Base-by-base conservation (phyloP, 2,888 invertebrate genomes). In the Plutella xylostella region DNA sequence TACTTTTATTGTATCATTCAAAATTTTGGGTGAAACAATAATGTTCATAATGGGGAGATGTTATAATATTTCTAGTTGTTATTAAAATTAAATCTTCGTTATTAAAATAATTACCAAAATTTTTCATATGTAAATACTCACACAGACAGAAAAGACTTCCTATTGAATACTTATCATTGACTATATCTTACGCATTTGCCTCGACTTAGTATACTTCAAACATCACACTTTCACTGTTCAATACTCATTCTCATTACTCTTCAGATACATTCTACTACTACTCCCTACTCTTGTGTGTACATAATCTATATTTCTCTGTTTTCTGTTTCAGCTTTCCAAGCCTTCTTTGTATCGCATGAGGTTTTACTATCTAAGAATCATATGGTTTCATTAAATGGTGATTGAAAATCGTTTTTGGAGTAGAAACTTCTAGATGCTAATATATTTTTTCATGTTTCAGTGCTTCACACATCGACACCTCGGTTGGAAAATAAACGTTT, bases 401-500 rank as follows among this genome's bases (percentile, higher is more conserved):
- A 6, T 39, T 9, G 22, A 3, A 3, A 39, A 22, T 15, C 11
- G 9, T 28, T 28, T 12, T 28, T 28, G 6, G n/a, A 28, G 7
- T 28, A 3, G 4, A 12, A 6, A 12, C 11, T 28, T 28, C 6
- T 28, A 34, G 39, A 25, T 42, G 19, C 38, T 46, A 45, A 49
- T 18, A 37, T 45, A 39, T 43, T 37, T 6, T 46, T 45, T 54
- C 50, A 56, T 57, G 55, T 85, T 85, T 47, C 85, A 97, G 92
- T 97, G 97, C 71, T 97, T 91, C 86, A 92, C 94, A 4, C 96
- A 96, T 72, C 92, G 96, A 51, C 90, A 96, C 68, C 89, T 97
- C 61, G 97, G 97, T 41, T 97, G 96, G 95, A 96, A 94, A 79
- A 97, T 98, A 58, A 91, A 94, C 70, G 94, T 98, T 1, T 85